phyloP scores from a whole-genome alignment of 2,113 vertebrate species.

The Haemorhous mexicanus region DNA sequence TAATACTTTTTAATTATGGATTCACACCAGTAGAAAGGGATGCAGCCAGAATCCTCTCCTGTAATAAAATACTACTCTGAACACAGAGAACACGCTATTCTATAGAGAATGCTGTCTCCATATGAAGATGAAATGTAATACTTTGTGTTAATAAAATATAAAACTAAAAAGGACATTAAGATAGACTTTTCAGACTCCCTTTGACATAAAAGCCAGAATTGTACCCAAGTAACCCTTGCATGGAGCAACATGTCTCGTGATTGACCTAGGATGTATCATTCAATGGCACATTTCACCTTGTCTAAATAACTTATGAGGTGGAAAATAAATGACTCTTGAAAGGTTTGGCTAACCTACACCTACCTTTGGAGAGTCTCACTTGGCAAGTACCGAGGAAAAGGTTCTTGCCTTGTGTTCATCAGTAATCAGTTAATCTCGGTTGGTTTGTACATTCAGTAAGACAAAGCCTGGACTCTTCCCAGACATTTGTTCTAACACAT shows the following conservation, averaged over 20 bases:
- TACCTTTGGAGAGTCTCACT: neutral
- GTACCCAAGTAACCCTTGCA: neutral
- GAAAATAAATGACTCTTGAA: neutral
- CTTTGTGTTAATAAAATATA: neutral
- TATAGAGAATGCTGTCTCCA: neutral
- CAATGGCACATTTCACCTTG: neutral
- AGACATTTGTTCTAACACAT: constrained; percentile 14
- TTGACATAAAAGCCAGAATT: neutral
- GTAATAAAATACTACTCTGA: neutral
- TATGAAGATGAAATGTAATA: neutral
- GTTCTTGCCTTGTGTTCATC: neutral
- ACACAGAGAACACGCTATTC: neutral
- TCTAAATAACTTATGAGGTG: neutral
- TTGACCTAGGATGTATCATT: neutral
- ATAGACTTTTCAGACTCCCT: neutral
- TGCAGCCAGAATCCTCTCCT: neutral
- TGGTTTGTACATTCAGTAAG: neutral
- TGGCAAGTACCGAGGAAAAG: neutral
- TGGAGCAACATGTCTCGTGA: neutral
- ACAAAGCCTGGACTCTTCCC: neutral
- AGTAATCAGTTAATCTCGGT: neutral
- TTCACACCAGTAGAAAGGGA: neutral
- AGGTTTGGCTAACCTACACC: neutral
- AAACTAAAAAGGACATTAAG: neutral
- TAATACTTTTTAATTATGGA: constrained; percentile 14